phyloP scores from a whole-genome alignment of 1,140 invertebrate species.

The Caenorhabditis remanei region DNA sequence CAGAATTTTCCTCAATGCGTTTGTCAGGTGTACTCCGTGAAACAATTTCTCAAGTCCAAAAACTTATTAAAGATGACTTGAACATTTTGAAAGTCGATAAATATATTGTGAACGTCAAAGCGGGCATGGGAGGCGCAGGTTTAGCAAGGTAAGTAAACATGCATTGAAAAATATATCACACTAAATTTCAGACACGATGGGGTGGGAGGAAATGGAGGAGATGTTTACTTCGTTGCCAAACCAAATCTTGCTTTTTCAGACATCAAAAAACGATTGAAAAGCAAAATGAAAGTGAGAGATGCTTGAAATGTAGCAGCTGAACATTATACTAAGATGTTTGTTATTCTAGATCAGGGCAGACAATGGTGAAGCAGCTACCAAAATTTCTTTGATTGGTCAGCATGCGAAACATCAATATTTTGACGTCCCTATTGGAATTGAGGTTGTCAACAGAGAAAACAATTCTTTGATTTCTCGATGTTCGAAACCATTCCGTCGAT shows the following conservation, averaged over 20 bases:
- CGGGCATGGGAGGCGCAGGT: background rate
- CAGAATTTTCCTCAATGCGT: background rate
- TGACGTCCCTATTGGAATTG: slow-evolving; percentile 75
- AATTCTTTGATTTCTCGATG: slow-evolving; percentile 70
- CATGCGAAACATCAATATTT: slow-evolving; percentile 67
- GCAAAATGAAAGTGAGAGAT: slow-evolving; percentile 22
- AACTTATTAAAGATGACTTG: slow-evolving; percentile 34
- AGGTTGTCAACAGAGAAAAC: slow-evolving; percentile 71
- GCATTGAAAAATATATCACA: slow-evolving; percentile 83
- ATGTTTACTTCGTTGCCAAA: slow-evolving; percentile 68
- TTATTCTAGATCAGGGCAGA: slow-evolving; percentile 68
- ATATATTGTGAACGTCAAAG: slow-evolving; percentile 8
- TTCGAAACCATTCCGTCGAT: slow-evolving; percentile 60
- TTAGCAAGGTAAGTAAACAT: slow-evolving; percentile 78
- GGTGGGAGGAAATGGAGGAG: slow-evolving; percentile 73
- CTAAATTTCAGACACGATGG: slow-evolving; percentile 69
- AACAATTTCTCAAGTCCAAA: slow-evolving; percentile 26
- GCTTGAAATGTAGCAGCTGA: slow-evolving; percentile 50
- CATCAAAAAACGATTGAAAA: slow-evolving; percentile 67
- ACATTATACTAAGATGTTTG: background rate
- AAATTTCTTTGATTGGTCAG: background rate
- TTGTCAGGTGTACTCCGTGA: background rate
- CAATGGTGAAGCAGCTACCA: slow-evolving; percentile 60
- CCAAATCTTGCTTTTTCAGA: slow-evolving; percentile 68
- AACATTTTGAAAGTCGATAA: slow-evolving; percentile 44